Evolutionary conservation across 2,888 invertebrate species (phyloP), one percentile per base, ranked within the genome.

Genomic region (Coenonympha arcania): DNA sequence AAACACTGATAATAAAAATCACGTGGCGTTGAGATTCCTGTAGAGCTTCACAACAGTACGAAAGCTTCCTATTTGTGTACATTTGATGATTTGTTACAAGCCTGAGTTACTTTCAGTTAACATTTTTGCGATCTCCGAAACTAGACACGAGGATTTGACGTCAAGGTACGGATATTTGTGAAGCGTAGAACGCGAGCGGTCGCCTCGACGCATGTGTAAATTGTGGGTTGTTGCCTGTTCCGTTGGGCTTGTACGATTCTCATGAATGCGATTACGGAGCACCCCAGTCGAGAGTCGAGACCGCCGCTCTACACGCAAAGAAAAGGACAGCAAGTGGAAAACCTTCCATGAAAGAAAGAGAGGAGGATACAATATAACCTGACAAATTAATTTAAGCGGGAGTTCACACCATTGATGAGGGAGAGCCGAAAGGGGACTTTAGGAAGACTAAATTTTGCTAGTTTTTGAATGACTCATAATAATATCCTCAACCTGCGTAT

Each of bases 31-130:
- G 30, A 55, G 51, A 59, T 52, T 50, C 53, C 55, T 55, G 41
- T 56, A 55, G 41, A 41, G 47, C 45, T 55, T 45, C 24, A 49
- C 30, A 45, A 44, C 33, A 20, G 11, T 22, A 30, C 55, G 55
- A 58, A 64, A 62, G 61, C 60, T 31, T 37, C 59, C 55, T 57
- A 66, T 57, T 68, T 60, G 57, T 15, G 69, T 65, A 61, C 66
- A 65, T 73, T 72, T 73, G 67, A 68, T 66, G 74, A 65, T 73
- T 72, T 73, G 67, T 68, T 66, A 74, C 68, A 73, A 72, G 69
- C 79, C 79, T 81, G 76, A 78, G 60, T 77, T 71, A 80, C 73
- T 77, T 74, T 78, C 69, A 69, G 76, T 72, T 69, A 75, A 61
- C 80, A 82, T 79, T 79, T 80, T 80, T 78, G 75, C 68, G 68